These are phyloP conservation scores for Vanessa tameamea DNA, from an alignment of 1,140 invertebrate genomes.

Conservation along the genomic window DNA sequence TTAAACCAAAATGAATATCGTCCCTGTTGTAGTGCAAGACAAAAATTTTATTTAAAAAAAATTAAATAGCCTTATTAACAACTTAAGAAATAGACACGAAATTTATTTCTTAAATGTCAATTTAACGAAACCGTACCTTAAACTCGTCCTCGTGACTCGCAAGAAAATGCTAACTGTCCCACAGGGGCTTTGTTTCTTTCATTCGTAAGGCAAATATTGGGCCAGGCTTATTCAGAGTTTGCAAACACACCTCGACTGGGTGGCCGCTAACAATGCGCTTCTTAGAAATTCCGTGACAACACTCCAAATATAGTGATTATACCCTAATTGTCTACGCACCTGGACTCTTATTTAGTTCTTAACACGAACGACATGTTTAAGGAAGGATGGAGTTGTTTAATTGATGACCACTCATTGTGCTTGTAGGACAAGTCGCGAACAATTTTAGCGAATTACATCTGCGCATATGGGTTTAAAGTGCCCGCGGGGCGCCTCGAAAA, in stretches of 20 bases:
- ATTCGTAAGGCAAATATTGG: conserved; percentile 77
- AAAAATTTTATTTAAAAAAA: too few relatives aligned
- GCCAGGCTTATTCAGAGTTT: conserved; percentile 66
- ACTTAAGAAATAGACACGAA: too few relatives aligned
- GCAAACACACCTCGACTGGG: conserved; percentile 74
- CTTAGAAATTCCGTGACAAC: conserved; percentile 72
- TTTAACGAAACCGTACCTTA: conserved; percentile 48
- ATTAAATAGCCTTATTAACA: too few relatives aligned
- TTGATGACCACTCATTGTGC: conserved; percentile 66
- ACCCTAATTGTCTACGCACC: conserved; percentile 74
- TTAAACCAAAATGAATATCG: too few relatives aligned
- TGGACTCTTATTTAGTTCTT: conserved; percentile 74
- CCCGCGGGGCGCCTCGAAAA: neutral
- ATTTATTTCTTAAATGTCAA: neutral
- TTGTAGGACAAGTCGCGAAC: conserved; percentile 58
- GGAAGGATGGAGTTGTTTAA: conserved; percentile 57
- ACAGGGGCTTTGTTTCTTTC: conserved; percentile 73
- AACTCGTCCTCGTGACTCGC: conserved; percentile 54
- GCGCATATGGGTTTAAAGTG: conserved; percentile 5
- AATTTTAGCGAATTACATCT: conserved; percentile 28
- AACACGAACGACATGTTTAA: conserved; percentile 63
- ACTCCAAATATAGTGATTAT: conserved; percentile 77
- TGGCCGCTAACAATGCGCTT: conserved; percentile 70
- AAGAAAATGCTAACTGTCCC: conserved; percentile 71
- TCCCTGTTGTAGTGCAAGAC: too few relatives aligned